These are phyloP conservation scores for Andinoacara biseriatus DNA, from an alignment of 2,113 vertebrate genomes.

Conservation along the genomic window DNA sequence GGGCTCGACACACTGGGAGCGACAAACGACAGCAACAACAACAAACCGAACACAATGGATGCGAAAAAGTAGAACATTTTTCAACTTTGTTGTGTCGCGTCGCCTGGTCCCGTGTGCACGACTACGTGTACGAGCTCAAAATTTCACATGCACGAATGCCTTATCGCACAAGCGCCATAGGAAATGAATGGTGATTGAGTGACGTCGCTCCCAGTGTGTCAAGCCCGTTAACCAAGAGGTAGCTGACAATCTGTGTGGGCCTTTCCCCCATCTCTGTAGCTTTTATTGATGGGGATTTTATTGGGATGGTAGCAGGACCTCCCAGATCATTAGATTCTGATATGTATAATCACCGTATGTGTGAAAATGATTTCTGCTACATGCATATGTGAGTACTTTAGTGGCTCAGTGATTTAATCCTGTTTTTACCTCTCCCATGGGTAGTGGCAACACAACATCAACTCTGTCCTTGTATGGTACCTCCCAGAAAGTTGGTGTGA, in stretches of 20 bases:
- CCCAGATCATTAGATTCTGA: slow-evolving; percentile 16
- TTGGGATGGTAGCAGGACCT: slow-evolving; percentile 24
- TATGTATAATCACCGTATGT: slow-evolving; percentile 18
- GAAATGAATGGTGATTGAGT: no score
- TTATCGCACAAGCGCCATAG: no score
- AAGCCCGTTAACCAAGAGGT: neutral
- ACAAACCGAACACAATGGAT: no score
- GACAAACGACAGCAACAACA: no score
- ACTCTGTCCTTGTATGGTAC: slow-evolving; percentile 49
- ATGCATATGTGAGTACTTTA: slow-evolving; percentile 33
- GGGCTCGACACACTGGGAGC: no score
- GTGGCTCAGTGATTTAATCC: slow-evolving; percentile 43
- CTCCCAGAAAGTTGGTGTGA: slow-evolving; percentile 64
- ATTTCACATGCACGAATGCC: no score
- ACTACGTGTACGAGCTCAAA: no score
- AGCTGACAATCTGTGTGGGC: neutral
- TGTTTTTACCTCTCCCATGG: slow-evolving; percentile 25
- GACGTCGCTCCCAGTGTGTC: no score
- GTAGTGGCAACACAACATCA: slow-evolving; percentile 39
- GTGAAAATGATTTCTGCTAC: slow-evolving; percentile 27
- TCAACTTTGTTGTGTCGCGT: no score
- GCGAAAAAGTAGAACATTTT: no score
- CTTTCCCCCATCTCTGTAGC: neutral
- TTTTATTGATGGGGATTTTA: neutral
- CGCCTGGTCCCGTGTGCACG: no score